Evolutionary conservation across 2,797 vertebrate species (phyloP), one percentile per base, ranked within the genome.

Genomic region (Zenarchopterus dispar): DNA sequence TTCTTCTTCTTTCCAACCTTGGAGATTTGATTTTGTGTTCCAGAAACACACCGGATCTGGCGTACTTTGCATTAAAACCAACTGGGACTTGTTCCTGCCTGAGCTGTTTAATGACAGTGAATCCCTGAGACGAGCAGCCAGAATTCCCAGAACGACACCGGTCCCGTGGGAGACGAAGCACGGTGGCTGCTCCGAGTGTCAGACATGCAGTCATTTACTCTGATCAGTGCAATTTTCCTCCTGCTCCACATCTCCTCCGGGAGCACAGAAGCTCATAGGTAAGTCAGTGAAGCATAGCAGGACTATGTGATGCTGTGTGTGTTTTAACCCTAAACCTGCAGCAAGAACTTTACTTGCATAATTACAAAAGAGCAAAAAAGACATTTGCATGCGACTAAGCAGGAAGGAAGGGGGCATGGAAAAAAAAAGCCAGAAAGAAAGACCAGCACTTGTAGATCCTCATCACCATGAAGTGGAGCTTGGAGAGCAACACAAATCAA

Each of bases 191-290:
- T 70, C 62, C 50, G 60, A 17, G 56, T 80, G 62, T 74, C 70
- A 91, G 84, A 84, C 85, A 95, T 95, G 94, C 86, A 90, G 78
- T 74, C 76, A 0, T 67, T 91, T 56, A 85, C 77, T 55, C 90
- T 90, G 83, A 80, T 91, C 67, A 58, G 75, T 41, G 75, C 67
- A 18, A 62, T 93, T 56, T 50, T 84, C 1, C 72, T 93, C 61
- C 74, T 92, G 67, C 58, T 90, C 18, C 82, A 82, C 81, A 53
- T 92, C 75, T 86, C 75, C 52, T 74, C 69, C 31, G 77, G 80
- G 19, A 50, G 64, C 21, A 72, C 88, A 56, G 81, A 88, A 18
- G 51, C 77, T 41, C 54, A 80, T 22, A 91, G 93, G 94, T 95
- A 88, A 92, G 93, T 86, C 53, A 18, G 9, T 39, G 28, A 65